These are phyloP conservation scores for Saguinus midas DNA, from an alignment of 2,113 vertebrate species.

Conservation along the genomic window DNA sequence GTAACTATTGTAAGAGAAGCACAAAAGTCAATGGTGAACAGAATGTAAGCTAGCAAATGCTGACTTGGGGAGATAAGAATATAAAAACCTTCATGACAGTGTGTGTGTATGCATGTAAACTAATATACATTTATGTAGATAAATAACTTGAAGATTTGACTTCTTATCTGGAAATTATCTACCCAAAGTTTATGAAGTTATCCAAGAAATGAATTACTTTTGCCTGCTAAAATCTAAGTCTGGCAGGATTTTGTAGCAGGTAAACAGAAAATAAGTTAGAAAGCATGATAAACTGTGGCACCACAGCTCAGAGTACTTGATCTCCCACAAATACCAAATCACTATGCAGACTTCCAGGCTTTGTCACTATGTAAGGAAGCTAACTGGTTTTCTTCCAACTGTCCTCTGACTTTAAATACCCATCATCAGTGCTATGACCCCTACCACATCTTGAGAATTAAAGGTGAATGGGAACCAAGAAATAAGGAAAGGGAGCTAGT, in stretches of 20 bases:
- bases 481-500: background rate
- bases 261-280: slow-evolving; percentile 73
- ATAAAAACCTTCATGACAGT: background rate
- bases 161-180: slow-evolving; percentile 66
- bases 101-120: background rate
- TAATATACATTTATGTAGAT: background rate
- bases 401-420: background rate
- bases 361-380: background rate
- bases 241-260: slow-evolving; percentile 64
- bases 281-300: slow-evolving; percentile 75
- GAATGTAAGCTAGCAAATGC: background rate
- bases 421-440: too few relatives aligned
- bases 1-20: background rate
- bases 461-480: background rate
- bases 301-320: slow-evolving; percentile 42
- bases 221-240: slow-evolving; percentile 70
- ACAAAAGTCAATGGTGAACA: background rate
- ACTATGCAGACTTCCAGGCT: background rate
- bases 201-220: slow-evolving; percentile 76
- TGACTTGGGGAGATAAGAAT: background rate
- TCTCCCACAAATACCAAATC: slow-evolving; percentile 45
- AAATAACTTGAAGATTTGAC: background rate
- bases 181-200: slow-evolving; percentile 72
- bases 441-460: background rate
- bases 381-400: background rate